Base-by-base conservation (phyloP, 2,797 vertebrate species). In the Anguilla marmorata region DNA sequence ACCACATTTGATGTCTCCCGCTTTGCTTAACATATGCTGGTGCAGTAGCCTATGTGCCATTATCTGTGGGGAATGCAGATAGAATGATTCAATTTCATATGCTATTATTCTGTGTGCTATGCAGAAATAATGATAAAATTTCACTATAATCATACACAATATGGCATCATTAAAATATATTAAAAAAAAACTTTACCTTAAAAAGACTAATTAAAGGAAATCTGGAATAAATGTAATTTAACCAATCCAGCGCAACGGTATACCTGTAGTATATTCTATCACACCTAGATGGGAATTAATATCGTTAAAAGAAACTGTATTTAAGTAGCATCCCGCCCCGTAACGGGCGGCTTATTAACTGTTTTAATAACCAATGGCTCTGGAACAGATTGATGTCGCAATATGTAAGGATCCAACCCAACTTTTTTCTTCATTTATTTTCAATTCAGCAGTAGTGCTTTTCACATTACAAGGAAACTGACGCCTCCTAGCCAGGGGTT, bases 391-490 rank as follows among this genome's bases (percentile, higher is more conserved):
- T 82, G 41, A 82, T 82, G 45, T 8, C 3, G 79, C 6, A 45
- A 50, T 82, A 9, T 48, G 41, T 50, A 8, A 50, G 12, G 74
- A 16, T 82, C 9, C 45, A n/a, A 45, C 8, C 50, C 2, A n/a
- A 50, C 79, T 24, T 82, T 82, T 24, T 24, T n/a, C 19, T 24
- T 24, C 41, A n/a, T 50, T 50, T 50, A 82, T 82, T 82, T 82
- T 50, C 41, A 50, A n/a, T 50, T 50, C 79, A 79, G 74, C 33
- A 21, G 19, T 8, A 50, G 76, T 48, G 76, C 16, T 50, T 82
- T 82, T 82, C 79, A 14, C 1, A 82, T 85, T 48, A 41, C 30
- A 56, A 66, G 54, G 30, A 50, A 87, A 85, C 52, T 88, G 84
- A 50, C 79, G 21, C 86, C 5, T 69, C 37, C 56, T 27, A 14